A percentile compares a stretch with the other conserved stretches of the same genome.
phyloP scores from a whole-genome alignment of 2,113 vertebrate species.

The Gavialis gangeticus region DNA sequence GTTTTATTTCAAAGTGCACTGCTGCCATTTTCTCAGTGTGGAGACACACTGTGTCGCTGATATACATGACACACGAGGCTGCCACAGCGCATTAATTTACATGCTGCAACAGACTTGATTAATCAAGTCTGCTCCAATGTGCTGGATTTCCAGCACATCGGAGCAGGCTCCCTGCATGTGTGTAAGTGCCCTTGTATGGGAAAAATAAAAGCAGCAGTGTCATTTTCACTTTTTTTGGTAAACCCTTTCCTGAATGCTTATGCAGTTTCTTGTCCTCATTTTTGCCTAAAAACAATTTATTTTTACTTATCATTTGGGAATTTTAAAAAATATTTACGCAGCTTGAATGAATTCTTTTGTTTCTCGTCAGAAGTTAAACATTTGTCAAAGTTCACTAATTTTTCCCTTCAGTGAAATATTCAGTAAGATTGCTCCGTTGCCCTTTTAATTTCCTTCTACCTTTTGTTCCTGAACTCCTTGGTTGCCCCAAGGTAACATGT shows the following conservation, averaged over 20 bases:
- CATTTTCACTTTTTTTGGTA: background rate
- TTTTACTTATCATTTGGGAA: constrained; percentile 18
- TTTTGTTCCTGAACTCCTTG: constrained; percentile 64
- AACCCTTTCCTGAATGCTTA: background rate
- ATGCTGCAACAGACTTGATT: too few relatives aligned
- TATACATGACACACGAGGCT: too few relatives aligned
- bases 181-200: background rate
- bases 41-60: too few relatives aligned
- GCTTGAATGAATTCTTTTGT: constrained; percentile 65
- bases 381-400: constrained; percentile 39
- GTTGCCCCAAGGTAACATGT: constrained; percentile 55
- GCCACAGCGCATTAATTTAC: too few relatives aligned
- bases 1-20: too few relatives aligned
- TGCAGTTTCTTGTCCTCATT: background rate
- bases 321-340: constrained; percentile 50
- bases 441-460: constrained; percentile 76
- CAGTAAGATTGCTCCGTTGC: constrained; percentile 63
- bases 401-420: constrained; percentile 53
- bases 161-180: too few relatives aligned
- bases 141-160: too few relatives aligned
- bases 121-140: too few relatives aligned
- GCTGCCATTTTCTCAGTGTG: too few relatives aligned
- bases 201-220: background rate
- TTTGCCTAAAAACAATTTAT: background rate
- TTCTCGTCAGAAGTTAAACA: constrained; percentile 45